Percentiles rank a stretch among this genome's conserved stretches.
These are phyloP conservation scores for Malacoctenus gilli DNA, from an alignment of 2,797 vertebrate genomes.

Conservation along the genomic window DNA sequence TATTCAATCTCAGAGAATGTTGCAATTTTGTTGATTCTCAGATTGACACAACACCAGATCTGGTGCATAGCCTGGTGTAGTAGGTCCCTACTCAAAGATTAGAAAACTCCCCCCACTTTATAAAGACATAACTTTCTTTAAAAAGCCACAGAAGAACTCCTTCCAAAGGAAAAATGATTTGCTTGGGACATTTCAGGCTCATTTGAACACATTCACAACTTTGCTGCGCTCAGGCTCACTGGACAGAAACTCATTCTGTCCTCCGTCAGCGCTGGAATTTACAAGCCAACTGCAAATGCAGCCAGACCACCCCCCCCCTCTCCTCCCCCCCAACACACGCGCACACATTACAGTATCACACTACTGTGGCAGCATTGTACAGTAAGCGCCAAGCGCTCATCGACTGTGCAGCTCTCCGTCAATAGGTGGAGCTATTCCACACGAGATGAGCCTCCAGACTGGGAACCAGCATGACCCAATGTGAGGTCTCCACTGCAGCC, in stretches of 20 bases:
- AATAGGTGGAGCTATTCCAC: conserved; percentile 76
- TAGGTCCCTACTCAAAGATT: too few relatives aligned
- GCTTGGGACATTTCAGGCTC: background rate
- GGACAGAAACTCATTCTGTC: background rate
- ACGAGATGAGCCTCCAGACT: conserved; percentile 41
- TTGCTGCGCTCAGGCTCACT: background rate
- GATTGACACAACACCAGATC: too few relatives aligned
- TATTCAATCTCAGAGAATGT: too few relatives aligned
- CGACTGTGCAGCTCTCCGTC: conserved; percentile 40
- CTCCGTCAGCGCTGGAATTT: conserved; percentile 4
- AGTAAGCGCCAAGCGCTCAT: conserved; percentile 2
- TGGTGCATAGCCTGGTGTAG: too few relatives aligned
- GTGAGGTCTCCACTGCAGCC: conserved; percentile 54
- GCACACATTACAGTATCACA: conserved; percentile 10
- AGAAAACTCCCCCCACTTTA: too few relatives aligned
- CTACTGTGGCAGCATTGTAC: background rate
- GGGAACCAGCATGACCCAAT: conserved; percentile 38
- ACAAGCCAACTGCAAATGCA: conserved; percentile 12
- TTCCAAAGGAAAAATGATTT: background rate
- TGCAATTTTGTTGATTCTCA: too few relatives aligned
- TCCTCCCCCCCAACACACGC: too few relatives aligned
- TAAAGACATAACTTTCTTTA: too few relatives aligned
- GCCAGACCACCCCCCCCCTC: background rate
- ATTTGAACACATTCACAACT: background rate
- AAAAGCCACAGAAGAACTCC: background rate